Percentiles rank a stretch among this genome's conserved stretches.
These are phyloP conservation scores for Morpho achilles DNA, from an alignment of 2,888 invertebrate species.

Conservation along the genomic window DNA sequence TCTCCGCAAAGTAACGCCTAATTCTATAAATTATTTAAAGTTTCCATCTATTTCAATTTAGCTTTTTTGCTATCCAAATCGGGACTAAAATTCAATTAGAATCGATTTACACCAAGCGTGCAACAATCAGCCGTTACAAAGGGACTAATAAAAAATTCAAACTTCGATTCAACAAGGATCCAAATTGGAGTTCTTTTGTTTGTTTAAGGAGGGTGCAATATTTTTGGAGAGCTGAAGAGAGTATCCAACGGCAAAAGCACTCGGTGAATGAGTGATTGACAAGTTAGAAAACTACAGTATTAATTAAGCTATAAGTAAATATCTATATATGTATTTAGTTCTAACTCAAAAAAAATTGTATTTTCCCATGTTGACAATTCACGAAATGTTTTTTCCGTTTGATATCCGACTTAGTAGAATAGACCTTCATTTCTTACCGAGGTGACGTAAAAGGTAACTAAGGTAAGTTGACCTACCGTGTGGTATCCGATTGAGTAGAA, in stretches of 20 bases:
- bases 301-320: no score
- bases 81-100: constrained; percentile 21
- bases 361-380: no score
- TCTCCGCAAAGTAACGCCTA: no score
- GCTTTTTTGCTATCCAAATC: constrained; percentile 6
- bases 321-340: no score
- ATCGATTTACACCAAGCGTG: constrained; percentile 17
- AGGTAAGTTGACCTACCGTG: no score
- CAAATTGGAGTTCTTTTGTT: constrained; percentile 33
- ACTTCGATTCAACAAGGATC: constrained; percentile 29
- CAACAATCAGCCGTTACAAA: constrained; percentile 13
- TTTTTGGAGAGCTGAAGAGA: constrained; percentile 16
- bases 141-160: constrained; percentile 31
- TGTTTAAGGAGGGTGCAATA: constrained; percentile 29
- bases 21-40: no score
- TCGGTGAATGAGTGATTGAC: constrained; percentile 5
- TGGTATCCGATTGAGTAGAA: no score
- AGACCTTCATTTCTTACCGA: no score
- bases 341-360: no score
- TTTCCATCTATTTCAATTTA: constrained; percentile 12
- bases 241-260: constrained; percentile 1
- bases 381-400: no score
- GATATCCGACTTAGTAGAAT: no score
- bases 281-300: background rate
- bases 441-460: no score